Evolutionary conservation across 2,797 vertebrate genomes (phyloP), one percentile per base, ranked within the genome.

Genomic region (Harpagifer antarcticus): DNA sequence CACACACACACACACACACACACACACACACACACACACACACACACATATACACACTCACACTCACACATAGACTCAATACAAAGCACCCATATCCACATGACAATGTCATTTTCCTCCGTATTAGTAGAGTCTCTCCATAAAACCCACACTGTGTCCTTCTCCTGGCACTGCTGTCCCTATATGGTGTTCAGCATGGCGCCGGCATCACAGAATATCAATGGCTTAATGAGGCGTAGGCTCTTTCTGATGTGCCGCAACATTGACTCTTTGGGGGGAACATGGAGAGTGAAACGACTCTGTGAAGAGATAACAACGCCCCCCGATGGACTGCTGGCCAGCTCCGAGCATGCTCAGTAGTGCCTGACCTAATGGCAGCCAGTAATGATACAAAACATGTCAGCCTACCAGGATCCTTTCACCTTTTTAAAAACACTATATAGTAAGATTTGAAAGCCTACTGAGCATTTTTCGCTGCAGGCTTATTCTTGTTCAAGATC

Each of bases 161-260:
- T 84, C 87, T 89, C 79, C 68, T 88, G 83, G 86, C 78, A 50
- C 84, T 55, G 58, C 88, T 89, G 88, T 89, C 91, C 88, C 87
- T 90, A 88, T 90, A 88, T 82, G 90, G 84, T 84, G 86, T 94
- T 88, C 92, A 92, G 91, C 90, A 88, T 88, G 90, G 84, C 74
- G 84, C 87, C 90, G 20, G 74, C 91, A 92, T 91, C 89, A 84
- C 82, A 89, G 90, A 93, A 94, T 94, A 94, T 94, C 93, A 94
- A 93, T 94, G 92, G 91, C 76, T 91, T 94, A 94, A 95, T 95
- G 94, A 95, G 91, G 91, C 92, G 86, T 87, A 82, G 86, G 89
- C 91, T 93, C 91, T 94, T 94, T 92, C 91, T 89, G 92, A 94
- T 91, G 93, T 89, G 78, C 89, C 63, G 91, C 91, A 88, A 93